Evolutionary conservation across 2,113 vertebrate genomes (phyloP).

Genomic region (Daboia siamensis): DNA sequence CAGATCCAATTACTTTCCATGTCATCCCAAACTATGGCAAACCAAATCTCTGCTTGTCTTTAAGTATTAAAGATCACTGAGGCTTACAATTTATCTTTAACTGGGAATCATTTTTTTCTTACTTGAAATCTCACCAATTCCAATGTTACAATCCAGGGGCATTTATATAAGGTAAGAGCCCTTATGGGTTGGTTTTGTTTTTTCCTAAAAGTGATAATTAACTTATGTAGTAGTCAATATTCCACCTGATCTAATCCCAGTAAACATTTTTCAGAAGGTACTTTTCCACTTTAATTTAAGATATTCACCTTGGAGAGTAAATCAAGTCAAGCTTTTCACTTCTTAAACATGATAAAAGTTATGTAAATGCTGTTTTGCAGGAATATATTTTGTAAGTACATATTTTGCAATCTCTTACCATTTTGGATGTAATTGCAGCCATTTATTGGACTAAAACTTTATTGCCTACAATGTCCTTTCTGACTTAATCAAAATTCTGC

Average conservation of each 20-base stretch:
- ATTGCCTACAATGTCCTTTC: slow-evolving; percentile 11
- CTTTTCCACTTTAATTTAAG: slow-evolving; percentile 1
- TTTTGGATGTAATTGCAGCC: fast-evolving
- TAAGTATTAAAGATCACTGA: neutral
- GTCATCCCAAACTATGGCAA: neutral
- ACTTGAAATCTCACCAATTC: slow-evolving; percentile 5
- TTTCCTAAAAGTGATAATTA: neutral
- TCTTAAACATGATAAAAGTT: neutral
- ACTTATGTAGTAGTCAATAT: neutral
- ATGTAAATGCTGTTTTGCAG: fast-evolving
- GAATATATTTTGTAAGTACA: neutral
- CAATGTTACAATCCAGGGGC: slow-evolving; percentile 21
- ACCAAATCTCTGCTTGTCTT: neutral
- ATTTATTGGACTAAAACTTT: neutral
- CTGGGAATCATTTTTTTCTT: neutral
- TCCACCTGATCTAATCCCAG: slow-evolving; percentile 28
- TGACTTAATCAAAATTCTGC: slow-evolving; percentile 10
- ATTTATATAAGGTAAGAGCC: slow-evolving; percentile 1
- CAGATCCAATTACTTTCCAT: neutral
- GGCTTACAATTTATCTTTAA: neutral
- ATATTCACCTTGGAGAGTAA: neutral
- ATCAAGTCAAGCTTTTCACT: neutral
- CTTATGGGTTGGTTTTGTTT: neutral
- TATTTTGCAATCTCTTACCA: neutral
- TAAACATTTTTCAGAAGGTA: slow-evolving; percentile 13